Evolutionary conservation across 1,140 invertebrate species (phyloP).

Genomic region (Bemisia tabaci): DNA sequence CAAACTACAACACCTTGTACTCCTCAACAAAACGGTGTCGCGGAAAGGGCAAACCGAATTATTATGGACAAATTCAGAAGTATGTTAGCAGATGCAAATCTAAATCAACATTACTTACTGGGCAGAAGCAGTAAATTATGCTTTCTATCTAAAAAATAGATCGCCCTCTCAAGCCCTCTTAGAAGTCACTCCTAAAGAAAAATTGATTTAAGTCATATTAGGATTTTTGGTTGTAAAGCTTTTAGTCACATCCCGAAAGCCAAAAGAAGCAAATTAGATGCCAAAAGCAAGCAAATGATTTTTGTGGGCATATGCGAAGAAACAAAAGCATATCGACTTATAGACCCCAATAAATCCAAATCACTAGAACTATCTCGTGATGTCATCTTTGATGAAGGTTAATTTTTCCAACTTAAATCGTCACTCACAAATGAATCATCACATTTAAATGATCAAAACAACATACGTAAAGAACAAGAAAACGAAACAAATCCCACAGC

Average conservation of each 20-base stretch:
- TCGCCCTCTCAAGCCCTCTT: background rate
- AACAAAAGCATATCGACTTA: background rate
- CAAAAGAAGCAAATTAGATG: conserved; percentile 9
- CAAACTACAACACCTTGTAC: background rate
- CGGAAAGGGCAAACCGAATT: conserved; percentile 30
- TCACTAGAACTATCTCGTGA: background rate
- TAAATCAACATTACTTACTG: conserved; percentile 20
- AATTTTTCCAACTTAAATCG: background rate
- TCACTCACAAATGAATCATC: background rate
- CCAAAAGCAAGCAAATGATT: conserved; percentile 7
- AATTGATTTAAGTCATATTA: conserved; percentile 6
- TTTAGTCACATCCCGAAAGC: conserved; percentile 10
- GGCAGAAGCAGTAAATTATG: background rate
- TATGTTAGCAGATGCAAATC: conserved; percentile 25
- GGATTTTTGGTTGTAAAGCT: conserved; percentile 11
- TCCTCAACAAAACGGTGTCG: conserved; percentile 33
- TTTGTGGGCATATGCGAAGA: conserved; percentile 7
- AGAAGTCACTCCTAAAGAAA: background rate
- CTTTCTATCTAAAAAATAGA: background rate
- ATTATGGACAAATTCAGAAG: conserved; percentile 28
- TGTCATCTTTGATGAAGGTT: conserved; percentile 12
- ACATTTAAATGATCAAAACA: background rate
- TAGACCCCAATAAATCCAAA: conserved; percentile 1
- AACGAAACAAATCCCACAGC: no score
- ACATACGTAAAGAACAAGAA: no score